Evolutionary conservation across 1,140 invertebrate genomes (phyloP).

Genomic region (Papilio glaucus): DNA sequence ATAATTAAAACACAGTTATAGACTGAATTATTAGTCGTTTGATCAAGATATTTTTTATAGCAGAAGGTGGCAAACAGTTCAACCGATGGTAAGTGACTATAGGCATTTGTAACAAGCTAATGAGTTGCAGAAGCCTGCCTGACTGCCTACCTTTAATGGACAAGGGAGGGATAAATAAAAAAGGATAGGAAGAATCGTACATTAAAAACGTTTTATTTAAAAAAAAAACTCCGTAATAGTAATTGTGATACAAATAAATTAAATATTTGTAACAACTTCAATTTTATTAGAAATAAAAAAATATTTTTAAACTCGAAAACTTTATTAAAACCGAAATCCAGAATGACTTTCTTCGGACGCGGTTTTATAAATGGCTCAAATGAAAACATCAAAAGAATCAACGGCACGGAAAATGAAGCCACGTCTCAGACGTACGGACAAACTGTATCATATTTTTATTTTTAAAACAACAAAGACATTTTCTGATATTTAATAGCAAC

Average conservation of each 20-base stretch:
- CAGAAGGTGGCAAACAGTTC: not conserved
- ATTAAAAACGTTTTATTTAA: too few species aligned
- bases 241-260: too few species aligned
- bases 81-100: too few species aligned
- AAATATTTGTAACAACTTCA: not conserved
- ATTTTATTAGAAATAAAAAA: not conserved
- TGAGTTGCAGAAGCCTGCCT: too few species aligned
- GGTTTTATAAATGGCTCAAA: slow-evolving; percentile 3
- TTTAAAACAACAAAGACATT: not conserved
- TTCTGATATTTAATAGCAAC: too few species aligned
- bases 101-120: too few species aligned
- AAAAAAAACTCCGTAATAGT: too few species aligned
- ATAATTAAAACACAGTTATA: not conserved
- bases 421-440: not conserved
- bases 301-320: not conserved
- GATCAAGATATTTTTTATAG: not conserved
- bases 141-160: too few species aligned
- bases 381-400: not conserved
- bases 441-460: not conserved
- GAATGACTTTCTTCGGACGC: not conserved
- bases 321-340: not conserved
- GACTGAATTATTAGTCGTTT: not conserved
- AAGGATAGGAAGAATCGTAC: too few species aligned
- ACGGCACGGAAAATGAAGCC: slow-evolving; percentile 3
- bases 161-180: too few species aligned